Evolutionary conservation across 2,888 invertebrate species (phyloP).

Genomic region (Calameuta pallipes): DNA sequence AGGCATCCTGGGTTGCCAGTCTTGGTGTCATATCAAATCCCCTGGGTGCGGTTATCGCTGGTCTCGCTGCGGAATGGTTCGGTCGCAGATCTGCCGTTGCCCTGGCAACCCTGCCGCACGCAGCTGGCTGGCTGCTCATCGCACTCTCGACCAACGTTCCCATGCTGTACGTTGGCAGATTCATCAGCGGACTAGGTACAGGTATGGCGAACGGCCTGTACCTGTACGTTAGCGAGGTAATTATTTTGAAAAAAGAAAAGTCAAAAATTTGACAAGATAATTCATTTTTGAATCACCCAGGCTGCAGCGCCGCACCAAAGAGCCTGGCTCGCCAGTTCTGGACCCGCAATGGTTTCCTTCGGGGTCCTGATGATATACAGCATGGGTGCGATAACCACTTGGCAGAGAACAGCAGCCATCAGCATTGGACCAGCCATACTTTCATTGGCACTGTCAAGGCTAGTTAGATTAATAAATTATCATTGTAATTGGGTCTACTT

Average conservation of each 20-base stretch:
- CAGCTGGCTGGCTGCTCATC: conserved; percentile 78
- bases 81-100: conserved; percentile 76
- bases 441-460: conserved; percentile 53
- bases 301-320: conserved; percentile 76
- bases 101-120: conserved; percentile 75
- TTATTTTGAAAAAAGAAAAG: neutral
- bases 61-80: conserved; percentile 75
- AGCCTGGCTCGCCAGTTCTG: conserved; percentile 76
- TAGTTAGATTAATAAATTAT: neutral
- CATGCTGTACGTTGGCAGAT: conserved; percentile 75
- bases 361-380: conserved; percentile 79
- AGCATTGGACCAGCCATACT: conserved; percentile 69
- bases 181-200: conserved; percentile 78
- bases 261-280: neutral
- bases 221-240: conserved; percentile 60
- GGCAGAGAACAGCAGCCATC: conserved; percentile 75
- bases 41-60: conserved; percentile 76
- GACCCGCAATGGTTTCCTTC: conserved; percentile 78
- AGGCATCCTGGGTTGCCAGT: conserved; percentile 81
- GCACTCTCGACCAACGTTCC: conserved; percentile 74
- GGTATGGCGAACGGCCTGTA: conserved; percentile 68
- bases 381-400: conserved; percentile 75
- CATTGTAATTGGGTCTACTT: neutral
- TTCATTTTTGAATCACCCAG: conserved; percentile 66
- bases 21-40: conserved; percentile 80